Base-by-base conservation (phyloP, 2,888 invertebrate species). In the Macrophya annulata region DNA sequence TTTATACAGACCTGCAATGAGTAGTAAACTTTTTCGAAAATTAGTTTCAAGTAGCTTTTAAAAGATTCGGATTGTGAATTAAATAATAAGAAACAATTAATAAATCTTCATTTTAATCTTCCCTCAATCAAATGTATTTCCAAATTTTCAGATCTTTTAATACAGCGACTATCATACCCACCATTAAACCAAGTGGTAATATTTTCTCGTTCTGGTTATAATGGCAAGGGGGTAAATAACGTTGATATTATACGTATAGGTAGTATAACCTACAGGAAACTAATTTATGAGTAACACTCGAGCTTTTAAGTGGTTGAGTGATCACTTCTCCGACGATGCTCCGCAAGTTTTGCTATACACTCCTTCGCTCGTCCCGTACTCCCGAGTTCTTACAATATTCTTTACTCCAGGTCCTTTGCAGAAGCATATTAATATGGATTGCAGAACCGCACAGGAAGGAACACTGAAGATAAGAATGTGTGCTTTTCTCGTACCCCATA, bases 231-330 rank as follows among this genome's bases (percentile, higher is more conserved):
- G 74, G 45, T 43, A 17, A 40, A 45, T 40, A 17, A 12, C 68
- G 68, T 68, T 68, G 0, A 72, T 43, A 72, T 31, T 31, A 72
- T 43, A 72, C 43, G n/a, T 55, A 55, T 55, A 55, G 55, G 55
- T 40, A 15, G 9, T 12, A 37, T 15, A n/a, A n/a, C 68, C 68
- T 48, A 37, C 51, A 51, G 37, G 77, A n/a, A 37, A 37, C 15
- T 81, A 81, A 81, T 81, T 81, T 81, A 81, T 43, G 81, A 62
- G 81, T 43, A 62, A 81, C 81, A 59, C 81, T 81, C 81, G 62
- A 81, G 59, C 21, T 62, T 62, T 62, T 17, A 81, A 81, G 81
- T 81, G 81, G 62, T 59, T 81, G 81, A 81, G 81, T 81, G 81
- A 81, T 81, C 81, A 81, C 59, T 81, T 62, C 62, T 81, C 40